Evolutionary conservation across 2,888 invertebrate genomes (phyloP).

Genomic region (Cistogaster globosa): DNA sequence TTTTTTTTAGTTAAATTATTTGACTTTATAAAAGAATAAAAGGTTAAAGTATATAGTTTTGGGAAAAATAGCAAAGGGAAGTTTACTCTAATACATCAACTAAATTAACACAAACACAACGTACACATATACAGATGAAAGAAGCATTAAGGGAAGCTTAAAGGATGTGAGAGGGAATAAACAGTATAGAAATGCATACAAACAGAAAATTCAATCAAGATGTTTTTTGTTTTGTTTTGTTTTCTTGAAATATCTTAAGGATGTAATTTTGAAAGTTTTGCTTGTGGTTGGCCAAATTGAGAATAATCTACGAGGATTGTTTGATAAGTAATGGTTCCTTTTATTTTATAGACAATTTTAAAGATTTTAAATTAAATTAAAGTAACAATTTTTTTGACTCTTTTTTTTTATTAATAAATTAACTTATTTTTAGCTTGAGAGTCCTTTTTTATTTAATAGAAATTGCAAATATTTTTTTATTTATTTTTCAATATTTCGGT

Average conservation of each 20-base stretch:
- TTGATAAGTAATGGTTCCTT: not conserved
- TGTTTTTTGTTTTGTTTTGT: not conserved
- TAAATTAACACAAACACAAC: conserved; percentile 44
- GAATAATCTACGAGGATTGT: conserved; percentile 7
- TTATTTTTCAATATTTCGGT: too few relatives aligned
- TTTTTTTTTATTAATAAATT: too few relatives aligned
- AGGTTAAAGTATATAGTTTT: conserved; percentile 17
- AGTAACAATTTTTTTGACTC: too few relatives aligned
- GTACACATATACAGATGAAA: conserved; percentile 45
- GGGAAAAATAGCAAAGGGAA: conserved; percentile 7
- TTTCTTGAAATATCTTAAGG: conserved; percentile 15
- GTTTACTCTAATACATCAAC: conserved; percentile 51
- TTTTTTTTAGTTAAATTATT: conserved; percentile 1
- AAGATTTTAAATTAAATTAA: too few relatives aligned
- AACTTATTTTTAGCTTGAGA: too few relatives aligned
- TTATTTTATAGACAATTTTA: not conserved
- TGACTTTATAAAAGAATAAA: conserved; percentile 11
- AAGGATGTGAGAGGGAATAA: not conserved
- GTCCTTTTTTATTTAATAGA: too few relatives aligned
- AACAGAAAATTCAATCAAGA: conserved; percentile 14
- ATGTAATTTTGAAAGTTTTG: conserved; percentile 37
- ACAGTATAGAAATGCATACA: conserved; percentile 4
- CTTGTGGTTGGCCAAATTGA: conserved; percentile 20
- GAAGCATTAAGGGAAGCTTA: conserved; percentile 35
- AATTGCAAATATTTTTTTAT: too few relatives aligned